These are phyloP conservation scores for Nephrocerus scutellatus DNA, from an alignment of 2,888 invertebrate genomes.

Conservation along the genomic window DNA sequence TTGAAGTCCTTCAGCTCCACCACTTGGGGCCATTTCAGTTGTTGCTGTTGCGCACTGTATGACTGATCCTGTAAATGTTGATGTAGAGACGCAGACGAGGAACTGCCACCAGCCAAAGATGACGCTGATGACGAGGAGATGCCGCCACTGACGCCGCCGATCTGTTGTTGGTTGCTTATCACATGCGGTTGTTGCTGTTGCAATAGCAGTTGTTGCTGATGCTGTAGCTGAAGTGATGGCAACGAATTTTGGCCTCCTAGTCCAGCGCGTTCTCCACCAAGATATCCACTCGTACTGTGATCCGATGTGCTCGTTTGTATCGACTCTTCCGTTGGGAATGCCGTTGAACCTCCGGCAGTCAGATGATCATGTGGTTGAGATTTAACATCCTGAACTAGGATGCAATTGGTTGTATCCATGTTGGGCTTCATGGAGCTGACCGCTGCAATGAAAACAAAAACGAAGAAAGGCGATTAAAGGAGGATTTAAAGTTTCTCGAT, in stretches of 20 bases:
- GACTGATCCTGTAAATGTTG: constrained; percentile 48
- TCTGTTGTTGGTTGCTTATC: constrained; percentile 36
- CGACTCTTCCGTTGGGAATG: constrained; percentile 71
- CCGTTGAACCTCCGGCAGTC: constrained; percentile 63
- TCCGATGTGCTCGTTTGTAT: constrained; percentile 64
- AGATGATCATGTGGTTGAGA: constrained; percentile 83
- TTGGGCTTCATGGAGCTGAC: constrained; percentile 85
- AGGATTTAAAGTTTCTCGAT: too few relatives aligned
- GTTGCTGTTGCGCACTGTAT: constrained; percentile 54
- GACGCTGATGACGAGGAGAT: constrained; percentile 23
- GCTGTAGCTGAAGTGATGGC: constrained; percentile 47
- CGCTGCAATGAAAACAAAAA: constrained; percentile 56
- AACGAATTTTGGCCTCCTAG: constrained; percentile 27
- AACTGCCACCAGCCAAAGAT: not conserved
- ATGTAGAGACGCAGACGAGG: constrained; percentile 46
- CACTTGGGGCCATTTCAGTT: constrained; percentile 67
- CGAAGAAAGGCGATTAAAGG: constrained; percentile 10
- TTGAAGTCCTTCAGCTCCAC: constrained; percentile 79
- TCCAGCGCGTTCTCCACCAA: constrained; percentile 12
- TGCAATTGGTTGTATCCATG: constrained; percentile 83
- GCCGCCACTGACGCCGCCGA: constrained; percentile 12
- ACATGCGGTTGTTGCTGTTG: constrained; percentile 50
- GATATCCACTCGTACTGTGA: constrained; percentile 51
- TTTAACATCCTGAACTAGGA: constrained; percentile 69
- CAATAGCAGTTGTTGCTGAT: constrained; percentile 53